phyloP scores from a whole-genome alignment of 2,797 vertebrate species.

The Garrulus glandarius region DNA sequence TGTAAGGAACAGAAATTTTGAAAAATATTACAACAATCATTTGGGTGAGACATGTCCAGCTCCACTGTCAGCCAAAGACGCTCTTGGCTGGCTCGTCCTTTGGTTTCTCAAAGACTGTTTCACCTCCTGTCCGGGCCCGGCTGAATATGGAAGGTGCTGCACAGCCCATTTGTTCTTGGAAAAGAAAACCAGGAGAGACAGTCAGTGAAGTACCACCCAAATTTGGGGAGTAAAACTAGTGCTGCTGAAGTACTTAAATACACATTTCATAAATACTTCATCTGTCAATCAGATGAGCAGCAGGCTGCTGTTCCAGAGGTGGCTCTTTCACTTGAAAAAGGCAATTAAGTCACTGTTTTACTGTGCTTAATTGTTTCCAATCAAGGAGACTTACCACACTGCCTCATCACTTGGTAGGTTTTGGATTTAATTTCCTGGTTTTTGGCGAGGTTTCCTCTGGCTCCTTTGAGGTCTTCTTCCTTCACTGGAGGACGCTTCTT shows the following conservation, averaged over 20 bases:
- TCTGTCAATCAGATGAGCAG: not conserved
- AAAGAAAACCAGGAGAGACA: not conserved
- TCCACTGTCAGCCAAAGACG: slow-evolving; percentile 77
- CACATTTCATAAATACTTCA: not conserved
- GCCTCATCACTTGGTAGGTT: slow-evolving; percentile 94
- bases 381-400: slow-evolving; percentile 85
- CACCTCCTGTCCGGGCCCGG: slow-evolving; percentile 79
- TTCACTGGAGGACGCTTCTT: slow-evolving; percentile 93
- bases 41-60: not conserved
- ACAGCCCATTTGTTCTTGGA: slow-evolving; percentile 86
- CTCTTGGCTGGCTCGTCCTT: slow-evolving; percentile 79
- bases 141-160: slow-evolving; percentile 92
- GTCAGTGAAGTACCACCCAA: not conserved
- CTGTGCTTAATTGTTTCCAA: not conserved
- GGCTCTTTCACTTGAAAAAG: not conserved
- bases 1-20: not conserved
- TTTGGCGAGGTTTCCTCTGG: slow-evolving; percentile 86
- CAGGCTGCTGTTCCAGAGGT: not conserved
- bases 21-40: not conserved
- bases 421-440: slow-evolving; percentile 94
- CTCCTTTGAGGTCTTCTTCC: slow-evolving; percentile 93
- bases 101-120: slow-evolving; percentile 86
- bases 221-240: not conserved
- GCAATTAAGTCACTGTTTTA: not conserved
- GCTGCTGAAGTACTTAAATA: not conserved